Percentiles rank a stretch among this genome's conserved stretches.
These are phyloP conservation scores for Ophraella communa DNA, from an alignment of 2,888 invertebrate genomes.

Conservation along the genomic window DNA sequence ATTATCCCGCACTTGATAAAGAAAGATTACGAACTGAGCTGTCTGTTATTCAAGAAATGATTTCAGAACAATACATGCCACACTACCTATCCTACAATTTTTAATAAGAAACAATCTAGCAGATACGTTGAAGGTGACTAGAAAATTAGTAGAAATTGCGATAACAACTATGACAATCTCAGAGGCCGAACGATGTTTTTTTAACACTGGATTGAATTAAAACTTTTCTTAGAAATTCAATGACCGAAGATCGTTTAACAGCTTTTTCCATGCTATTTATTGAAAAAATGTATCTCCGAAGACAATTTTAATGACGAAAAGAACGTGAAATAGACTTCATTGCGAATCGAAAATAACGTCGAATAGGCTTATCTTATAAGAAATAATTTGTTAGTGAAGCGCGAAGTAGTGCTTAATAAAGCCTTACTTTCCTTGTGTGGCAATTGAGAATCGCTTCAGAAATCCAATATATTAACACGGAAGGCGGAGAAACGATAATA, in stretches of 20 bases:
- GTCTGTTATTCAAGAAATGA: slow-evolving; percentile 40
- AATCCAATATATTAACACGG: too few species aligned
- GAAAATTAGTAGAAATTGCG: not conserved
- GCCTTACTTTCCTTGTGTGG: too few species aligned
- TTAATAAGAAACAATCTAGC: not conserved
- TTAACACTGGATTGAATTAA: not conserved
- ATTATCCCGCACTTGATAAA: slow-evolving; percentile 40
- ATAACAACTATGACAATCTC: not conserved
- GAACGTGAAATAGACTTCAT: not conserved
- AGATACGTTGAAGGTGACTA: not conserved
- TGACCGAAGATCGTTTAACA: not conserved
- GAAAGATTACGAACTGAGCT: slow-evolving; percentile 43
- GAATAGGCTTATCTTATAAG: not conserved
- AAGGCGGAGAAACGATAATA: too few species aligned
- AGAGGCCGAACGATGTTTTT: not conserved
- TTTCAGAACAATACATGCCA: slow-evolving; percentile 31
- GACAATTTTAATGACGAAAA: not conserved
- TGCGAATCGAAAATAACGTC: not conserved
- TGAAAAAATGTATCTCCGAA: not conserved
- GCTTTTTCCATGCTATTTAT: not conserved
- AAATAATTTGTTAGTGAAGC: too few species aligned
- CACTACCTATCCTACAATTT: slow-evolving; percentile 32
- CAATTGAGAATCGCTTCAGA: too few species aligned
- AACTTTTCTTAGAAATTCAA: not conserved
- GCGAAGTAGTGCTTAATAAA: too few species aligned